Evolutionary conservation across 2,797 vertebrate genomes (phyloP), one percentile per base, ranked within the genome.

Genomic region (Platalea minor): DNA sequence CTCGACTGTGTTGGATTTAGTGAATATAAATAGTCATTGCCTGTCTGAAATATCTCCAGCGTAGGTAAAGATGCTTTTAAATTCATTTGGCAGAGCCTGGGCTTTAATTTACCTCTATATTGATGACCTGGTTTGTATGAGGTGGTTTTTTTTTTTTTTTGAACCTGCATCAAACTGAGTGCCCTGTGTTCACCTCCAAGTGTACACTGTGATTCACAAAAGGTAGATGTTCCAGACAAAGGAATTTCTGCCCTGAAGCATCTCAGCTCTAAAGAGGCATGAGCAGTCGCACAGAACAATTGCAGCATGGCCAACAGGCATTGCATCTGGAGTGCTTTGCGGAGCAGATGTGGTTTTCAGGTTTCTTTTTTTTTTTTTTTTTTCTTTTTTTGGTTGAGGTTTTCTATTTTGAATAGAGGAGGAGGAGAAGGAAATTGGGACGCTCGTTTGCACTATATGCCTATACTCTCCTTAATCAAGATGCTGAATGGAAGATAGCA

Each of bases 261-360:
- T 8, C 21, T 94, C 86, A 95, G 61, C 78, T 96, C 91, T 61
- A 43, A 89, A 92, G 88, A 94, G 56, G 95, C 88, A 73, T 65
- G 64, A 95, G 92, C 93, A 89, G 91, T 91, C 4, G 39, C 35
- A 95, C 78, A 94, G 72, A 96, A 91, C 96, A 96, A 95, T 95
- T 93, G 85, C 86, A 95, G 57, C 73, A 78, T 37, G 90, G 88
- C 92, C 93, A 94, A 39, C 33, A 78, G 95, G 87, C 95, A 88
- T 60, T 86, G 96, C 96, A 96, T 88, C 96, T 96, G 95, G 95
- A 95, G 87, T 25, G 68, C 64, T 80, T 85, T 50, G 9, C 78
- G 91, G 64, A 95, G 91, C 95, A 96, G 95, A 95, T 96, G 96
- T 93, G 93, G 37, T 91, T 92, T 79, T 60, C 75, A 79, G 94